Conservation (phyloP, 2,113 vertebrate species). For the Orycteropus afer region DNA sequence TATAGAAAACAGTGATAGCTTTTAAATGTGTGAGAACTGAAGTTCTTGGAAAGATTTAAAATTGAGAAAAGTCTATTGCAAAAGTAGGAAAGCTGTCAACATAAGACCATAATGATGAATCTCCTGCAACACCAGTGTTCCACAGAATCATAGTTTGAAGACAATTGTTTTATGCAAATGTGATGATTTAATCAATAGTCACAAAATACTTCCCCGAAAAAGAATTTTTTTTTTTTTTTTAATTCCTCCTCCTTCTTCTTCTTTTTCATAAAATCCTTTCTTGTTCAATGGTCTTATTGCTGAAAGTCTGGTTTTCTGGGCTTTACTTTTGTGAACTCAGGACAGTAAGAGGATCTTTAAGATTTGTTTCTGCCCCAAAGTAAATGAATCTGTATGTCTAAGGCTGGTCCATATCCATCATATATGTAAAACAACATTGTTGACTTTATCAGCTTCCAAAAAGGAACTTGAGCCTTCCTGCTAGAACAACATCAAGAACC, state of each 20-base stretch:
- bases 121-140: neutral
- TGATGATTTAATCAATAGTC: neutral
- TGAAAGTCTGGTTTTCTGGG: neutral
- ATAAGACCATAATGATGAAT: fast-evolving
- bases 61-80: neutral
- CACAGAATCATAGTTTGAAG: neutral
- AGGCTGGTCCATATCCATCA: fast-evolving
- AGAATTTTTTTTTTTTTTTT: neutral
- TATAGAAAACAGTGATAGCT: neutral
- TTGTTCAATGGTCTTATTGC: neutral
- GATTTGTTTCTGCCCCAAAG: neutral
- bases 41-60: neutral
- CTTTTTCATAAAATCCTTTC: neutral
- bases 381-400: neutral
- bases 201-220: neutral
- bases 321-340: neutral
- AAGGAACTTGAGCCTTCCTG: neutral
- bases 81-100: neutral
- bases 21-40: neutral
- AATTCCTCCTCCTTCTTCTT: neutral
- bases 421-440: neutral
- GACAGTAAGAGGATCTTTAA: neutral
- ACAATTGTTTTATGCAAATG: neutral
- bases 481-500: neutral
- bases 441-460: neutral